Base-by-base conservation (phyloP, 2,888 invertebrate genomes). In the Bembecia ichneumoniformis region DNA sequence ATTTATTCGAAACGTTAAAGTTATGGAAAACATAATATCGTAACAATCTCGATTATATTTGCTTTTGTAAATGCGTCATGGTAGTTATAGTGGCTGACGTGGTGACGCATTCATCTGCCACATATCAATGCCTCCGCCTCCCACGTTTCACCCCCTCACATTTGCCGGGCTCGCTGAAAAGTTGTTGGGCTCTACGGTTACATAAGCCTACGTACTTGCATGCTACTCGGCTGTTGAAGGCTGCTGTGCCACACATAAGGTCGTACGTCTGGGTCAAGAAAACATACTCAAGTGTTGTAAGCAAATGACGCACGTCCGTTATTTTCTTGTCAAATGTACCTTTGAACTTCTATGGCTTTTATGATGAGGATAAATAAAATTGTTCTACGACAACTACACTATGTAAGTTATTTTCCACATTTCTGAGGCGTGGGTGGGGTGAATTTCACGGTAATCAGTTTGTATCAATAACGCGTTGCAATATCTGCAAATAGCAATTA, bases 181-280 rank as follows among this genome's bases (percentile, higher is more conserved):
- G 28, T 28, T 7, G 28, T 28, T 28, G 28, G 40, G 40, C 13
- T n/a, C n/a, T 40, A 40, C 14, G 28, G 11, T 13, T 40, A 40
- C 14, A 40, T 40, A 40, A 40, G 40, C 40, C 13, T 40, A 40
- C 64, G 66, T 63, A 62, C 66, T 58, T 56, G 53, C 62, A 58
- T 68, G 69, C 76, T 77, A 77, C 73, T 74, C 74, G 73, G 70
- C 74, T 68, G 66, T 68, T 69, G 76, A 82, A 83, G 82, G 81
- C 77, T 79, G 75, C 66, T 71, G 67, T 71, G 72, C 28, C 28
- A 28, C 28, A 9, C 68, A 71, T 76, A 76, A 80, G 77, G 80
- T 78, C 77, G 74, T 36, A 44, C 53, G 71, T 72, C 74, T 74
- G 67, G 75, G 76, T 74, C 74, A 74, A 47, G 52, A 40, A 43